Conservation (phyloP, 2,797 vertebrate species). For the Melanotaenia parkinsoni region DNA sequence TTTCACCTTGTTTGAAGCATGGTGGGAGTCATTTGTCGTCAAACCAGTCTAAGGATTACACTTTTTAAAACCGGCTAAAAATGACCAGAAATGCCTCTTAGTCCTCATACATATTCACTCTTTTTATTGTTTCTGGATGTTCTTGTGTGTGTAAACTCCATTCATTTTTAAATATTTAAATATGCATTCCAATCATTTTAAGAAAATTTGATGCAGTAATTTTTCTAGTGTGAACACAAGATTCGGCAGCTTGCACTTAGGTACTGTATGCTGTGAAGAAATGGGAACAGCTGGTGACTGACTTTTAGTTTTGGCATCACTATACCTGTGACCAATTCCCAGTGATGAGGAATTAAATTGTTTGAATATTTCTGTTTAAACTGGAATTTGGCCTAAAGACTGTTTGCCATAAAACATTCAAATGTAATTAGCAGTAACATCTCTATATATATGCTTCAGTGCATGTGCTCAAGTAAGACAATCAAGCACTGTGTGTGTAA, state of each 20-base stretch:
- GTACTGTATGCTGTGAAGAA: slow-evolving; percentile 1
- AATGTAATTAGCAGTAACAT: slow-evolving; percentile 4
- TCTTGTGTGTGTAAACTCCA: background rate
- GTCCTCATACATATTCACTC: too few relatives aligned
- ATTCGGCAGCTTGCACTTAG: background rate
- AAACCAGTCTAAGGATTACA: background rate
- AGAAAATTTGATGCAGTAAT: background rate
- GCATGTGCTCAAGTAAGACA: background rate
- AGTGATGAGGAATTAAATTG: slow-evolving; percentile 23
- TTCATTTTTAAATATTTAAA: background rate
- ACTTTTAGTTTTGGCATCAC: slow-evolving; percentile 24
- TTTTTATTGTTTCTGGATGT: too few relatives aligned
- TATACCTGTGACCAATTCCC: slow-evolving; percentile 9
- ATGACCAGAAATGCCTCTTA: background rate
- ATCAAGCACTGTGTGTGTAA: background rate
- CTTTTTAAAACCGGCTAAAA: background rate
- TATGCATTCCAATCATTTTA: background rate
- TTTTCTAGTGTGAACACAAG: background rate
- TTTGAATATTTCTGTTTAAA: slow-evolving; percentile 18
- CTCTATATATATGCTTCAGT: background rate
- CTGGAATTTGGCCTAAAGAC: background rate
- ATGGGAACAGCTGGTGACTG: slow-evolving; percentile 12
- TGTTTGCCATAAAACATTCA: background rate
- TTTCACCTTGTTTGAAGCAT: background rate
- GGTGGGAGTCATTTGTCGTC: background rate